Percentiles rank a stretch among this genome's conserved stretches.
Evolutionary conservation across 2,113 vertebrate genomes (phyloP).

Genomic region (Balaeniceps rex): DNA sequence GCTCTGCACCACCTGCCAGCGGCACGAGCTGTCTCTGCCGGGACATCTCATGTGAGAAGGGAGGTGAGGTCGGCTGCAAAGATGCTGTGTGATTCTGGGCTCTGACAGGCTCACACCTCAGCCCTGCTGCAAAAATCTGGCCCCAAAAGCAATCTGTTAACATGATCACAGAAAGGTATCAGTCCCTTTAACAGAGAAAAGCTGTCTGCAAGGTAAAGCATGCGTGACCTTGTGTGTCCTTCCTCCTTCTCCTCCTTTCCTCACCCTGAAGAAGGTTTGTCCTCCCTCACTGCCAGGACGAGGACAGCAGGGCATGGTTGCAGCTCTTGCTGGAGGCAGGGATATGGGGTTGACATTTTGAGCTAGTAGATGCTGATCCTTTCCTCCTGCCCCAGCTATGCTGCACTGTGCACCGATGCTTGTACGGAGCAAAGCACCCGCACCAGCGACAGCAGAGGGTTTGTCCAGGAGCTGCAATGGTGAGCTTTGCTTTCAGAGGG

Average conservation of each 20-base stretch:
- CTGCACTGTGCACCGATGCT: neutral
- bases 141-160: neutral
- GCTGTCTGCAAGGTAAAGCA: neutral
- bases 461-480: neutral
- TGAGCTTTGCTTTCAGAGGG: neutral
- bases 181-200: neutral
- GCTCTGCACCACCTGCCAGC: neutral
- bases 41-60: neutral
- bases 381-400: neutral
- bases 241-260: neutral
- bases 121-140: neutral
- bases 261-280: neutral
- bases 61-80: constrained; percentile 1
- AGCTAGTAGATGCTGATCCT: neutral
- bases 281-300: neutral
- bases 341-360: fast-evolving
- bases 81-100: neutral
- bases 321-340: neutral
- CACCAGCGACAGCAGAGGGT: fast-evolving
- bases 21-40: neutral
- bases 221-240: neutral
- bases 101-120: neutral
- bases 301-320: neutral
- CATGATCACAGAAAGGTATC: neutral
- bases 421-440: neutral